Evolutionary conservation across 2,113 vertebrate species (phyloP).

Genomic region (Spea bombifrons): DNA sequence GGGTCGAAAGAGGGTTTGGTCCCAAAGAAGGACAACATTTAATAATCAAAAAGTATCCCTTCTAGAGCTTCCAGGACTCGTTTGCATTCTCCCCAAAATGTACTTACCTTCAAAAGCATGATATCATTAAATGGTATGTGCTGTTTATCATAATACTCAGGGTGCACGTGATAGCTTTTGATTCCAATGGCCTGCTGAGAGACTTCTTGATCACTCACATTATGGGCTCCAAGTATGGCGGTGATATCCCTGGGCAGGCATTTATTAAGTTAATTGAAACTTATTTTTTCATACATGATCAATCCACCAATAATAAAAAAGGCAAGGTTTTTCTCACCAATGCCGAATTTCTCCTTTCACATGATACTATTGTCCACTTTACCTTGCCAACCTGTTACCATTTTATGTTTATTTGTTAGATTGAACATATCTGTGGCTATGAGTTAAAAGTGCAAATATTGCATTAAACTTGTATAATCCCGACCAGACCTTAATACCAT

Average conservation of each 20-base stretch:
- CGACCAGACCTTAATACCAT: no score
- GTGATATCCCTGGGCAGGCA: slow-evolving; percentile 44
- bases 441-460: not conserved
- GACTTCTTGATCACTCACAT: not conserved
- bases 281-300: no score
- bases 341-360: not conserved
- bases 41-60: no score
- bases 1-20: no score
- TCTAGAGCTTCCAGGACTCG: no score
- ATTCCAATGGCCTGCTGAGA: slow-evolving; percentile 54
- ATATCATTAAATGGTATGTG: fast-evolving
- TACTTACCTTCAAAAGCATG: slow-evolving; percentile 56
- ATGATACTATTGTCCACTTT: no score
- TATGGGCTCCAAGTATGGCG: slow-evolving; percentile 56
- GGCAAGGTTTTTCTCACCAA: not conserved
- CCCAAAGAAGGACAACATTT: no score
- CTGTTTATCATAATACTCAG: fast-evolving
- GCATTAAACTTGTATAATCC: no score
- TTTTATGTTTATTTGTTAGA: not conserved
- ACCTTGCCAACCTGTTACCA: not conserved
- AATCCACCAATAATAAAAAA: not conserved
- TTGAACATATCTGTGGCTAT: not conserved
- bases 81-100: not conserved
- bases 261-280: no score
- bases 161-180: slow-evolving; percentile 42